Conservation (phyloP, 2,888 invertebrate species). For the Pammene fasciana region DNA sequence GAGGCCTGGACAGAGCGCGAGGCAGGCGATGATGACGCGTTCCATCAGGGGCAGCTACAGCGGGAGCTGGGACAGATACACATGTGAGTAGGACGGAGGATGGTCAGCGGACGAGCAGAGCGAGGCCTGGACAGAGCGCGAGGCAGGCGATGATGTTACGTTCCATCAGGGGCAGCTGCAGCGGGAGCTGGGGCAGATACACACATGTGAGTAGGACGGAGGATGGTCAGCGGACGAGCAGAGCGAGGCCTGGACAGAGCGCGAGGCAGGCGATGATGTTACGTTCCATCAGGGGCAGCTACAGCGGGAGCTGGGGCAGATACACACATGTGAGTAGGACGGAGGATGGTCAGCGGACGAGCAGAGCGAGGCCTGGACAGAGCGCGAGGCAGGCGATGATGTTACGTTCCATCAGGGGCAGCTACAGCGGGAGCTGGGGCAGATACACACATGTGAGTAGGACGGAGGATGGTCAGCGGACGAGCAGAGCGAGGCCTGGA, state of each 20-base stretch:
- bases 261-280: constrained; percentile 93
- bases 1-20: constrained; percentile 92
- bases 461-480: constrained; percentile 87
- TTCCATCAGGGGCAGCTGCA: constrained; percentile 91
- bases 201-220: constrained; percentile 87
- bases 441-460: constrained; percentile 95
- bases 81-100: constrained; percentile 91
- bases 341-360: constrained; percentile 82
- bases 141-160: constrained; percentile 92
- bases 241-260: constrained; percentile 90
- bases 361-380: constrained; percentile 89
- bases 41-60: constrained; percentile 90
- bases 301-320: constrained; percentile 90
- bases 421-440: constrained; percentile 90
- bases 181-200: constrained; percentile 91
- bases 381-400: constrained; percentile 92
- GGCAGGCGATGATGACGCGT: constrained; percentile 91
- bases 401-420: constrained; percentile 92
- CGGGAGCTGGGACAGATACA: constrained; percentile 93
- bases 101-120: constrained; percentile 96
- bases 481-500: constrained; percentile 89
- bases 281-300: constrained; percentile 91
- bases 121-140: constrained; percentile 89
- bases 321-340: constrained; percentile 90
- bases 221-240: constrained; percentile 86